phyloP scores from a whole-genome alignment of 2,797 vertebrate genomes.

The Syngnathus rostellatus region DNA sequence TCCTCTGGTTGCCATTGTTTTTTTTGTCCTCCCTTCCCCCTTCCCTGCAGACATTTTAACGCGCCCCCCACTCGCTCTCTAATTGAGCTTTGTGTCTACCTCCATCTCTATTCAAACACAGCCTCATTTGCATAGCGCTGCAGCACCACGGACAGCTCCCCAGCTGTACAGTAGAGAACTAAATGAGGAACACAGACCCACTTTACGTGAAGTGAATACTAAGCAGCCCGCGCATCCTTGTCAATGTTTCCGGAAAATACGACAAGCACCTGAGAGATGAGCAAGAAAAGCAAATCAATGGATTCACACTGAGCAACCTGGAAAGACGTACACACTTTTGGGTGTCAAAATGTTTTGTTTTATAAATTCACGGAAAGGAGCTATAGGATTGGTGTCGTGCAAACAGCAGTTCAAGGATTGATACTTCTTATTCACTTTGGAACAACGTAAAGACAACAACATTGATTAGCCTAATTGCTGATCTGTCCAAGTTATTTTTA shows the following conservation, averaged over 20 bases:
- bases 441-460: not conserved
- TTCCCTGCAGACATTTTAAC: slow-evolving; percentile 45
- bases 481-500: not conserved
- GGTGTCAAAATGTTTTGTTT: not conserved
- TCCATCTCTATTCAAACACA: slow-evolving; percentile 70
- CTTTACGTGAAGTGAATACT: slow-evolving; percentile 86
- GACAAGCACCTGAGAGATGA: slow-evolving; percentile 44
- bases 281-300: slow-evolving; percentile 16
- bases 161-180: slow-evolving; percentile 77
- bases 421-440: not conserved
- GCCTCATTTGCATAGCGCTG: slow-evolving; percentile 77
- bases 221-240: slow-evolving; percentile 61
- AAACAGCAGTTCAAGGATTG: not conserved
- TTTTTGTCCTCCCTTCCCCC: slow-evolving; percentile 15
- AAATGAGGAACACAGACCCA: slow-evolving; percentile 83
- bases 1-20: slow-evolving; percentile 61
- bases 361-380: not conserved
- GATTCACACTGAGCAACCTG: not conserved
- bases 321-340: not conserved
- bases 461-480: not conserved
- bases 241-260: slow-evolving; percentile 46
- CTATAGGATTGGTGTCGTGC: not conserved
- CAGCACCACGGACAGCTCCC: slow-evolving; percentile 72
- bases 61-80: slow-evolving; percentile 35
- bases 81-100: slow-evolving; percentile 78